Conservation (phyloP, 2,797 vertebrate genomes). For the Nasua narica region DNA sequence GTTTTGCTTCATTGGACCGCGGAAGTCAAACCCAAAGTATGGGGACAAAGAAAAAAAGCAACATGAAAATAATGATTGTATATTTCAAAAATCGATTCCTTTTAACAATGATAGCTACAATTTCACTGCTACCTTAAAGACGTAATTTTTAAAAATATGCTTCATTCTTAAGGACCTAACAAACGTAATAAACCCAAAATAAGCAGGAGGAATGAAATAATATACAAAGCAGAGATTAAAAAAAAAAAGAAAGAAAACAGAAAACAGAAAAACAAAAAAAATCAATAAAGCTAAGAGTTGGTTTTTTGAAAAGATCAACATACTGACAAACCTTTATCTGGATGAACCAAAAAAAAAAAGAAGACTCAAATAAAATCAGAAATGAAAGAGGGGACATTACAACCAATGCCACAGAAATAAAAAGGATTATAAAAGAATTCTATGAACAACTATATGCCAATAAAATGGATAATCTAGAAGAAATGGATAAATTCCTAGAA, state of each 20-base stretch:
- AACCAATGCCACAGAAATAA: background rate
- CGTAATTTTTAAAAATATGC: background rate
- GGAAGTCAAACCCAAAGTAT: background rate
- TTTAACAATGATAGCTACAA: background rate
- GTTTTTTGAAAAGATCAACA: background rate
- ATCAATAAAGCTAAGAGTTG: background rate
- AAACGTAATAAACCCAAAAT: background rate
- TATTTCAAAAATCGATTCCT: background rate
- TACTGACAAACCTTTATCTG: background rate
- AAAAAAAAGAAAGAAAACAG: background rate
- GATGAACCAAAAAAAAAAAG: background rate
- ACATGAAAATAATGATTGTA: background rate
- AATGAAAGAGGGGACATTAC: background rate
- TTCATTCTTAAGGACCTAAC: background rate
- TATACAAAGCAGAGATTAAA: background rate
- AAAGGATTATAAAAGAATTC: background rate
- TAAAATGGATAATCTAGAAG: background rate
- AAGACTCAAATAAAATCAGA: background rate
- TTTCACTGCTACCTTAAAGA: background rate
- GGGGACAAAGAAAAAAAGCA: background rate
- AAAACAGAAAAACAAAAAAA: background rate
- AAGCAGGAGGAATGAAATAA: background rate
- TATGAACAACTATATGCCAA: background rate
- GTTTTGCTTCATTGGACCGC: background rate
- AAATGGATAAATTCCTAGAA: background rate